Percentiles rank a stretch among this genome's conserved stretches.
These are phyloP conservation scores for Odontamblyopus rebecca DNA, from an alignment of 2,797 vertebrate genomes.

Conservation along the genomic window DNA sequence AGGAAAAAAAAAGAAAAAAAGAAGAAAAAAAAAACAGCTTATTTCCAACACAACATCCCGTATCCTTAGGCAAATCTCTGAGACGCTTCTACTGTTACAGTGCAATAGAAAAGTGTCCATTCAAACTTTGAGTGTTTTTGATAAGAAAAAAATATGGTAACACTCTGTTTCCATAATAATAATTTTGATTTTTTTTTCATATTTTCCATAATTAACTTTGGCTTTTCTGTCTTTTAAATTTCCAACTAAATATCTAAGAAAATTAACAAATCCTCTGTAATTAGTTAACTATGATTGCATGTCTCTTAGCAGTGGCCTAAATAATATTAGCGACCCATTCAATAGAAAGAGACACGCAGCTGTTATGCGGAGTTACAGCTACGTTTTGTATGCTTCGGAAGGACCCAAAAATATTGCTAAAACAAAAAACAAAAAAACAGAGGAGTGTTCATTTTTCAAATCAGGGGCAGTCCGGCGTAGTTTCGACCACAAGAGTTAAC, in stretches of 20 bases:
- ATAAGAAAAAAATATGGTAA: slow-evolving; percentile 88
- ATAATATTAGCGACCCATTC: slow-evolving; percentile 47
- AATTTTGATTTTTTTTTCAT: slow-evolving; percentile 80
- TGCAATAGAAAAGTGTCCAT: slow-evolving; percentile 89
- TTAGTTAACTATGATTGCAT: slow-evolving; percentile 74
- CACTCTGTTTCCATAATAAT: slow-evolving; percentile 80
- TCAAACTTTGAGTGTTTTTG: slow-evolving; percentile 81
- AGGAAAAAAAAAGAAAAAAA: slow-evolving; percentile 12
- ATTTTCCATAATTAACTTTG: slow-evolving; percentile 88
- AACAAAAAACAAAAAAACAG: slow-evolving; percentile 33
- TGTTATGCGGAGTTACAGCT: slow-evolving; percentile 45
- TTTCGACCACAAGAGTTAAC: slow-evolving; percentile 37
- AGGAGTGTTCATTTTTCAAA: slow-evolving; percentile 71
- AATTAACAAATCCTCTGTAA: slow-evolving; percentile 86
- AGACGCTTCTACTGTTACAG: slow-evolving; percentile 84
- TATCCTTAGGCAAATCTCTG: slow-evolving; percentile 77
- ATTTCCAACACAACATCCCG: slow-evolving; percentile 81
- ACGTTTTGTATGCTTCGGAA: slow-evolving; percentile 65
- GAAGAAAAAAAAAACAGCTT: slow-evolving; percentile 66
- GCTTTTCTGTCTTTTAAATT: slow-evolving; percentile 80
- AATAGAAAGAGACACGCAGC: slow-evolving; percentile 46
- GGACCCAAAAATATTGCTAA: slow-evolving; percentile 59
- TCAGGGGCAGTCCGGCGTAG: slow-evolving; percentile 48
- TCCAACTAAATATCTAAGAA: slow-evolving; percentile 89
- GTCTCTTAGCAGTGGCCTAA: slow-evolving; percentile 62